phyloP scores from a whole-genome alignment of 2,888 invertebrate species.

The Caenorhabditis zanzibari region DNA sequence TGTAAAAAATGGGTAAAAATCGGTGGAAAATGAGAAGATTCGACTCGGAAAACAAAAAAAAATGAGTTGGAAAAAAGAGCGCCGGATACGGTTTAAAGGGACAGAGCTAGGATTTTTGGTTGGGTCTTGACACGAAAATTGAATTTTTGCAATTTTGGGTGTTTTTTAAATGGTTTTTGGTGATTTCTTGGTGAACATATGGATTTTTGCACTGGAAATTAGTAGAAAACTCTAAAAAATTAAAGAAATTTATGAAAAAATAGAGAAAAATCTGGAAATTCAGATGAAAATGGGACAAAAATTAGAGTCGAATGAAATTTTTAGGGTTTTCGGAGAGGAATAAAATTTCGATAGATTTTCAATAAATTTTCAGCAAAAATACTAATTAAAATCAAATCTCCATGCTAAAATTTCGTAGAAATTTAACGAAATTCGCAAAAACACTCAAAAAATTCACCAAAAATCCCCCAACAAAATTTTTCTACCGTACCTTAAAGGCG shows the following conservation, averaged over 20 bases:
- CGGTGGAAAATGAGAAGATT: neutral
- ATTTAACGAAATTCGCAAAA: too few relatives aligned
- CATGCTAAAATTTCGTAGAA: too few relatives aligned
- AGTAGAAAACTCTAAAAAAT: too few relatives aligned
- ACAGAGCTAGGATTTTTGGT: neutral
- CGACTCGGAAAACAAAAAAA: neutral
- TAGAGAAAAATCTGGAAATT: neutral
- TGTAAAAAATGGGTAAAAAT: neutral
- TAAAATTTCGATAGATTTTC: too few relatives aligned
- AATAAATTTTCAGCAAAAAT: too few relatives aligned
- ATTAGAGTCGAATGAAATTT: too few relatives aligned
- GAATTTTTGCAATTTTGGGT: neutral
- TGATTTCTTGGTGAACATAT: too few relatives aligned
- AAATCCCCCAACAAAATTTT: too few relatives aligned
- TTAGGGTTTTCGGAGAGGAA: too few relatives aligned
- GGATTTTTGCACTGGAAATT: neutral
- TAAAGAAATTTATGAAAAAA: neutral
- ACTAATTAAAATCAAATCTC: too few relatives aligned
- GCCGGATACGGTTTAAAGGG: slow-evolving; percentile 16
- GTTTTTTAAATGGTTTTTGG: neutral
- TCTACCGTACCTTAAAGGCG: slow-evolving; percentile 31
- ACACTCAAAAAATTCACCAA: too few relatives aligned
- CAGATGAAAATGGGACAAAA: neutral
- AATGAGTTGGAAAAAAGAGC: neutral
- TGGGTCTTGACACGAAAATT: slow-evolving; percentile 2